Conservation (phyloP, 2,797 vertebrate species). For the Sebastes taczanowskii region DNA sequence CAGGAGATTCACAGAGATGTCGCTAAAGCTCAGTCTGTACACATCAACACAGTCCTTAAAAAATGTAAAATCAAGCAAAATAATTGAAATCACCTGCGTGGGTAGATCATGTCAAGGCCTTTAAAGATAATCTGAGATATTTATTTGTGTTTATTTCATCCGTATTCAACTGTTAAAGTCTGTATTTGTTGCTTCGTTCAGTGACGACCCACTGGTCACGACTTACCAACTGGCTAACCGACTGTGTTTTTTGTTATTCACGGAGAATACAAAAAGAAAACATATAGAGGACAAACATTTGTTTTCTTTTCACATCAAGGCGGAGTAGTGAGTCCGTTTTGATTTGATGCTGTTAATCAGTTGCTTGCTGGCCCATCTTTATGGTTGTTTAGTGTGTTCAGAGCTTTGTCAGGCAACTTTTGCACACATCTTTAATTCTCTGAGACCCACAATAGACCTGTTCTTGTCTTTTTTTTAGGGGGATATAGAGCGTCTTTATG, state of each 20-base stretch:
- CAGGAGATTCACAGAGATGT: not conserved
- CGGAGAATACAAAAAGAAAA: not conserved
- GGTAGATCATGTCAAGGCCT: not conserved
- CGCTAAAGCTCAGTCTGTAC: not conserved
- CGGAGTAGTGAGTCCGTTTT: not conserved
- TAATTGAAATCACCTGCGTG: not conserved
- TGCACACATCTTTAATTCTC: no score
- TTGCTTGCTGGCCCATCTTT: not conserved
- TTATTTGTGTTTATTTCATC: not conserved
- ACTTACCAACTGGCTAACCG: not conserved
- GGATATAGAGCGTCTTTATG: fast-evolving
- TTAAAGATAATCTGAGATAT: not conserved
- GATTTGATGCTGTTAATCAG: not conserved
- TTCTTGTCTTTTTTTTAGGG: no score
- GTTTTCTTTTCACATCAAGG: not conserved
- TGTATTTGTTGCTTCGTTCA: not conserved
- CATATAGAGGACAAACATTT: not conserved
- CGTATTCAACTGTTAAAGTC: not conserved
- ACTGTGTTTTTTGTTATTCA: not conserved
- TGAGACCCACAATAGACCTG: no score
- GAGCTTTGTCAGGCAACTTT: not conserved
- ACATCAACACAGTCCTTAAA: not conserved
- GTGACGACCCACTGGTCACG: not conserved
- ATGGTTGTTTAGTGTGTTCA: not conserved
- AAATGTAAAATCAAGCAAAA: not conserved